Conservation (phyloP, 2,888 invertebrate species). For the Podabrus alpinus region DNA sequence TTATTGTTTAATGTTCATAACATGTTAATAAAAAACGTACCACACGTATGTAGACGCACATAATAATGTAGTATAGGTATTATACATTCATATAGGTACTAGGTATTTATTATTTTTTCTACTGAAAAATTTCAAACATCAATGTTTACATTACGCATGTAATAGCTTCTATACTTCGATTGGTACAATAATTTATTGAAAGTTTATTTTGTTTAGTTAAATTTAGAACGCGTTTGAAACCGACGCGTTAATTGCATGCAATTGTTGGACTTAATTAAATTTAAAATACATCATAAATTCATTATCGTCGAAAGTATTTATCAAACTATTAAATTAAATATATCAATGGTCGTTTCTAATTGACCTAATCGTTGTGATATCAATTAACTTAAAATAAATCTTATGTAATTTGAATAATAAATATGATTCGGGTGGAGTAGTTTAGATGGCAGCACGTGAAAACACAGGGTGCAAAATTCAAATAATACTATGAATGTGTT, state of each 20-base stretch:
- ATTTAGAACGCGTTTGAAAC: not conserved
- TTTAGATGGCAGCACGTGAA: not conserved
- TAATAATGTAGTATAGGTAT: not conserved
- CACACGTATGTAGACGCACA: not conserved
- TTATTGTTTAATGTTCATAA: not conserved
- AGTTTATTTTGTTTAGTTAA: not conserved
- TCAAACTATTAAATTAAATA: not conserved
- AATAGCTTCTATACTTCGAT: not conserved
- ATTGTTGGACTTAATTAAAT: not conserved
- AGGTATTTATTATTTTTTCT: not conserved
- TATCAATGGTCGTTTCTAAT: not conserved
- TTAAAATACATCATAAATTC: not conserved
- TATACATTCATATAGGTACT: not conserved
- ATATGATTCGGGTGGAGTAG: not conserved
- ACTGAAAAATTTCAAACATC: not conserved
- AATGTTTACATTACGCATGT: not conserved
- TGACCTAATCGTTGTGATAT: not conserved
- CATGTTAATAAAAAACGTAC: not conserved
- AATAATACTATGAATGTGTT: too few relatives aligned
- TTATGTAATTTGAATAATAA: slow-evolving; percentile 1
- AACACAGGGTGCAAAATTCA: not conserved
- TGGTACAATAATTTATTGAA: not conserved
- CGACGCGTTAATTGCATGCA: not conserved
- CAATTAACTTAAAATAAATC: not conserved
- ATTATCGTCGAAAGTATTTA: not conserved